Base-by-base conservation (phyloP, 2,888 invertebrate species). In the Himalopsyche tibetana region DNA sequence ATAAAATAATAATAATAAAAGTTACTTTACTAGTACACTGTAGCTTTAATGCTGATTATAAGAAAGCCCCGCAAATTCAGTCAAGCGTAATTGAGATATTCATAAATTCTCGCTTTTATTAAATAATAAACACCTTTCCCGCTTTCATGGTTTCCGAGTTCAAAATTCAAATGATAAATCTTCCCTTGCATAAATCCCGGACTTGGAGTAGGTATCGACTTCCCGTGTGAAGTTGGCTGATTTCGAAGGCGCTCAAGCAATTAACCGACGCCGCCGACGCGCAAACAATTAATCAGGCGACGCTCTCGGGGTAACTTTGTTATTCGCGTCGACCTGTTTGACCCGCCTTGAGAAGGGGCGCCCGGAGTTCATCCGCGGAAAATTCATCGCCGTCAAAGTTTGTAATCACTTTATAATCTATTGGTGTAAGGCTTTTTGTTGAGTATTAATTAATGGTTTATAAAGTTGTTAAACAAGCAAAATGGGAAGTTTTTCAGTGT, bases 241-340 rank as follows among this genome's bases (percentile, higher is more conserved):
- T 74, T 74, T 74, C 36, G 74, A 15, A 74, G 74, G 74, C 74
- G 74, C 28, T 36, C 74, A 36, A 36, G 28, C 74, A 74, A 74
- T 74, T 74, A 74, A 74, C 74, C 74, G 74, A 74, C 74, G 36
- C 74, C 74, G 74, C 36, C 74, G 74, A 74, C 74, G 74, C 74
- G 74, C 74, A 74, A 74, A 74, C 74, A 74, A 74, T 74, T 74
- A 74, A 74, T 74, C 74, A 74, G 74, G 36, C 74, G 36, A 74
- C 74, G 74, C 74, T 74, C 74, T 74, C 74, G 9, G 28, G 8
- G 63, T 74, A 74, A 74, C 74, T 74, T 36, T 74, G 74, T 38
- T 74, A 74, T 74, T 74, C 74, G 74, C 38, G 74, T 74, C 74
- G 74, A 74, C 74, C 74, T 74, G 74, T 74, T 74, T 74, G 74